Evolutionary conservation across 2,113 vertebrate species (phyloP).

Genomic region (Erythrocercus mccallii): DNA sequence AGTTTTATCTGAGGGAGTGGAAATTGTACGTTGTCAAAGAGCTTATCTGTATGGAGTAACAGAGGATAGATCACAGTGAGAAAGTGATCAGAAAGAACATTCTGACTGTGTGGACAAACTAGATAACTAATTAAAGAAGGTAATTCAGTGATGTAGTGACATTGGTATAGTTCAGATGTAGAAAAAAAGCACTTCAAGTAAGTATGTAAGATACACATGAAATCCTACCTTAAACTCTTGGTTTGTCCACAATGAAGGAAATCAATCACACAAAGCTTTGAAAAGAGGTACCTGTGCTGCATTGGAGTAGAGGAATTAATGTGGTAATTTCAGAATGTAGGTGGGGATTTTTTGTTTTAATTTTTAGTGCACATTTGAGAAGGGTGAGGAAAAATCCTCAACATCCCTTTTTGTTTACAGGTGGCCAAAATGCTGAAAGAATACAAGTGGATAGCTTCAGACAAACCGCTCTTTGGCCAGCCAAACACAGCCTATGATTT

Average conservation of each 20-base stretch:
- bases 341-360: neutral
- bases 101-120: neutral
- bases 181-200: neutral
- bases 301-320: neutral
- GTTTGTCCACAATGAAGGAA: neutral
- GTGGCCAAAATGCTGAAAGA: slow-evolving; percentile 86
- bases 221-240: neutral
- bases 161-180: neutral
- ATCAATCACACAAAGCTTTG: neutral
- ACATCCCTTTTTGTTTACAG: slow-evolving; percentile 58
- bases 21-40: neutral
- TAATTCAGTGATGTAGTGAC: neutral
- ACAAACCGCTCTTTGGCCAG: slow-evolving; percentile 88
- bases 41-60: neutral
- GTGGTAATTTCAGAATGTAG: neutral
- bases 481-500: slow-evolving; percentile 91
- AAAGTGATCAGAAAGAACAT: neutral
- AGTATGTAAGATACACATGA: neutral
- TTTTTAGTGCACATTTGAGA: neutral
- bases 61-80: neutral
- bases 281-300: neutral
- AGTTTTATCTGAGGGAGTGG: neutral
- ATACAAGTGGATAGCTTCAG: slow-evolving; percentile 91
- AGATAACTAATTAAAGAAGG: neutral
- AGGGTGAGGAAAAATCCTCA: neutral